phyloP scores from a whole-genome alignment of 2,888 invertebrate genomes.

The Empis livida region DNA sequence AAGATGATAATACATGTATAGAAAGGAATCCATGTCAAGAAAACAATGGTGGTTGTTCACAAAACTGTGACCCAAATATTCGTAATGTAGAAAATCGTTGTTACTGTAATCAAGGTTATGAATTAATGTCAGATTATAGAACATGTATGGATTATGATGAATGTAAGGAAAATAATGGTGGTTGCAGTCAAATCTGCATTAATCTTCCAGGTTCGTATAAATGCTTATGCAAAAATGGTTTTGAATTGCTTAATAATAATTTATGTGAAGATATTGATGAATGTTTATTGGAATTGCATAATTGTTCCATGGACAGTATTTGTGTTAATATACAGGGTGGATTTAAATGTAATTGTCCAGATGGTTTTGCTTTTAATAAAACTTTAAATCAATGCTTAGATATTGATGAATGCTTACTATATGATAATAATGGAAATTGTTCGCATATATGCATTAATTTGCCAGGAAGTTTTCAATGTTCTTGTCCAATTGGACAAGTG shows the following conservation, averaged over 20 bases:
- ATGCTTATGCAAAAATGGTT: constrained; percentile 41
- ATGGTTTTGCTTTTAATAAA: constrained; percentile 34
- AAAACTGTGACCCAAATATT: constrained; percentile 38
- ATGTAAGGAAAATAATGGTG: constrained; percentile 36
- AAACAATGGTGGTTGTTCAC: constrained; percentile 49
- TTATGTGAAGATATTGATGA: constrained; percentile 39
- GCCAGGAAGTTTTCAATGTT: constrained; percentile 25
- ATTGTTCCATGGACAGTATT: constrained; percentile 21
- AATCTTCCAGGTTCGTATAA: constrained; percentile 38
- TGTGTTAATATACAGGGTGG: constrained; percentile 34
- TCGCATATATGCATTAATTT: constrained; percentile 38
- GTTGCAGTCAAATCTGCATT: constrained; percentile 35
- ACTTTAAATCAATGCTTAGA: constrained; percentile 32
- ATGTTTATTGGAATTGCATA: constrained; percentile 31
- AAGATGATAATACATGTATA: constrained; percentile 36
- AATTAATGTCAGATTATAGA: constrained; percentile 33
- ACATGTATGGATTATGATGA: constrained; percentile 42
- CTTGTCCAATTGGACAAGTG: constrained; percentile 23
- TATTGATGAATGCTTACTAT: constrained; percentile 37
- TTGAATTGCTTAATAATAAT: constrained; percentile 17
- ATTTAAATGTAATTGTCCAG: constrained; percentile 36
- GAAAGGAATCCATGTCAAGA: constrained; percentile 39
- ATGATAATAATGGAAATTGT: constrained; percentile 28
- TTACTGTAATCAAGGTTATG: constrained; percentile 31
- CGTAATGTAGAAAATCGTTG: constrained; percentile 22